Evolutionary conservation across 2,797 vertebrate genomes (phyloP), one percentile per base, ranked within the genome.

Genomic region (Sebastes hubbsi): DNA sequence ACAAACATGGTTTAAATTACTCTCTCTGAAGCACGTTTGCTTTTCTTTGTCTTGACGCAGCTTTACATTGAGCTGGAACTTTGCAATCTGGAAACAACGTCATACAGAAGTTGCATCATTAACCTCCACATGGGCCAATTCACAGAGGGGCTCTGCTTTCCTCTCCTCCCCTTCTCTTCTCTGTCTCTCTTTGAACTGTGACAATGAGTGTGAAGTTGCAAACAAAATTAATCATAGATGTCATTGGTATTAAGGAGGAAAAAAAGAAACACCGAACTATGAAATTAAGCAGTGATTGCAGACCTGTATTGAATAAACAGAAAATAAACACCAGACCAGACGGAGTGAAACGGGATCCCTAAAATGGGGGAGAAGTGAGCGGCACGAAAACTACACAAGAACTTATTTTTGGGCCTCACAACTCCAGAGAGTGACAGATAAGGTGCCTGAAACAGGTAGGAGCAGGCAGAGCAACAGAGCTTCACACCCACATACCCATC

Each of bases 1-100:
- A 92, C 89, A 95, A 95, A 96, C 89, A 90, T 94, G 95, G 93
- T 96, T 97, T 95, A 95, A 93, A 97, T 97, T 95, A 97, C 93
- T 94, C 81, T 89, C 80, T 90, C 88, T 91, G 92, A 90, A 88
- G 91, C 82, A 88, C 86, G 89, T 95, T 96, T 95, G 94, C 92
- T 96, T 96, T 96, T 93, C 94, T 96, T 95, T 95, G 94, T 94
- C 93, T 94, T 38, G 87, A 94, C 86, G 92, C 94, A 88, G 88
- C 91, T 96, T 95, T 95, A 94, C 83, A 84, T 95, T 96, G 89
- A 94, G 89, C 87, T 92, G 92, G 81, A 91, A 88, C 84, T 78
- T 79, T 72, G 74, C 65, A 83, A 86, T 91, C 82, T 91, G 88
- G 89, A 93, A 90, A 91, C 38, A 73, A 77, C 87, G 77, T 91